Evolutionary conservation across 2,113 vertebrate genomes (phyloP).

Genomic region (Neolamprologus hecqui): DNA sequence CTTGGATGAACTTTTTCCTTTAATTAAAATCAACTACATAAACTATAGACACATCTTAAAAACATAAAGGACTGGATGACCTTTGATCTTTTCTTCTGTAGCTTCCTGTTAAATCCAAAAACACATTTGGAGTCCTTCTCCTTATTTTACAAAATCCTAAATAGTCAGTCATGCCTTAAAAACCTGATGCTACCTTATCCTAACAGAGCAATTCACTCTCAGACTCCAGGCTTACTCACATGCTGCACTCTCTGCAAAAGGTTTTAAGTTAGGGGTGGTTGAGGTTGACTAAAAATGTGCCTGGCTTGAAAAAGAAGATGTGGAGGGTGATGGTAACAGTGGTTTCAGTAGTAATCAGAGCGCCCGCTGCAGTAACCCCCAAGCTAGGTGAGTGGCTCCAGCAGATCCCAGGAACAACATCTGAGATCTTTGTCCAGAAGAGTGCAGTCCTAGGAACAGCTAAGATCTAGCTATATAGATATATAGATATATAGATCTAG

Average conservation of each 20-base stretch:
- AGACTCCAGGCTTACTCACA: background rate
- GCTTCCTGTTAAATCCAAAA: background rate
- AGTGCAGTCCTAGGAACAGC: background rate
- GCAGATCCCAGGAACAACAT: background rate
- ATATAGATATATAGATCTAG: no score
- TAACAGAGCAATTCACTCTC: background rate
- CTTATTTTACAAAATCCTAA: background rate
- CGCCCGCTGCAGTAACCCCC: background rate
- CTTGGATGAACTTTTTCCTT: background rate
- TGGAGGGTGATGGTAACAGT: background rate
- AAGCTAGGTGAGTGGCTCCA: background rate
- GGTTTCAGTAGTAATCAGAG: background rate
- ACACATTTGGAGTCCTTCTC: accelerated
- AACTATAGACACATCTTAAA: background rate
- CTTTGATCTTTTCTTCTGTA: background rate
- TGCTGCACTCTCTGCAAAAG: accelerated
- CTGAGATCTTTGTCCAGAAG: background rate
- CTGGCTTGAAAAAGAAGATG: background rate
- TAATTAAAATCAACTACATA: background rate
- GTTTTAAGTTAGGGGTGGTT: background rate
- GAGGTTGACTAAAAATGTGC: background rate
- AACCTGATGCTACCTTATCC: background rate
- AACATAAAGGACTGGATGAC: background rate
- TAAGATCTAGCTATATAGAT: no score
- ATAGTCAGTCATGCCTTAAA: background rate